A percentile compares a stretch with the other conserved stretches of the same genome.
Evolutionary conservation across 2,113 vertebrate species (phyloP).

Genomic region (Gambusia affinis): DNA sequence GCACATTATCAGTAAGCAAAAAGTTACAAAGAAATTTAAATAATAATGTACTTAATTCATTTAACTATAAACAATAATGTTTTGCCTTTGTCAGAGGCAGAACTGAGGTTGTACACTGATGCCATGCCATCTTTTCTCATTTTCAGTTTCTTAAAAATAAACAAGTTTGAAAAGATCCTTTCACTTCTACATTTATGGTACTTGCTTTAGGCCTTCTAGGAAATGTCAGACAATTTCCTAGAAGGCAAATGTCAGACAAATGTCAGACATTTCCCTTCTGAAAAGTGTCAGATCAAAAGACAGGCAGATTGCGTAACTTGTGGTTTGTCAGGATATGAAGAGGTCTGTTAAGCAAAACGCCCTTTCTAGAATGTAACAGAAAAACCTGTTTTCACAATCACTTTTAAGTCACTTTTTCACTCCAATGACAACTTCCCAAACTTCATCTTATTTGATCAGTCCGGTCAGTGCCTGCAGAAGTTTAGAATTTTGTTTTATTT

Average conservation of each 20-base stretch:
- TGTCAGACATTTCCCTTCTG: too few relatives aligned
- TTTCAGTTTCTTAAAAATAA: neutral
- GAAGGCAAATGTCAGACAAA: too few relatives aligned
- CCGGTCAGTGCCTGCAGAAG: too few relatives aligned
- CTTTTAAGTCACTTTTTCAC: too few relatives aligned
- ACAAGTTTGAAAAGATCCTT: neutral
- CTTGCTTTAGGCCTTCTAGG: neutral
- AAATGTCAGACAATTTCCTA: neutral
- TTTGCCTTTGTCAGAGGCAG: neutral
- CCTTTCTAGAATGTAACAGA: neutral
- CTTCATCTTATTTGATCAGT: too few relatives aligned
- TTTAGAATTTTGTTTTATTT: neutral
- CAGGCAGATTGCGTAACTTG: neutral
- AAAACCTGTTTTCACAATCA: neutral
- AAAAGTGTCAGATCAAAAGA: neutral
- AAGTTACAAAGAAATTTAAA: neutral
- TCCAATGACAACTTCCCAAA: too few relatives aligned
- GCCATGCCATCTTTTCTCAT: neutral
- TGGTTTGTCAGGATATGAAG: neutral
- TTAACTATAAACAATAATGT: too few relatives aligned
- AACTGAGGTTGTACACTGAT: neutral
- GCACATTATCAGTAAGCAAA: neutral
- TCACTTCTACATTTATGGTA: neutral
- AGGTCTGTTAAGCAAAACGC: neutral
- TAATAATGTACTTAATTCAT: neutral